Evolutionary conservation across 1,140 invertebrate genomes (phyloP), one percentile per base, ranked within the genome.

Genomic region (Diorhabda sublineata): DNA sequence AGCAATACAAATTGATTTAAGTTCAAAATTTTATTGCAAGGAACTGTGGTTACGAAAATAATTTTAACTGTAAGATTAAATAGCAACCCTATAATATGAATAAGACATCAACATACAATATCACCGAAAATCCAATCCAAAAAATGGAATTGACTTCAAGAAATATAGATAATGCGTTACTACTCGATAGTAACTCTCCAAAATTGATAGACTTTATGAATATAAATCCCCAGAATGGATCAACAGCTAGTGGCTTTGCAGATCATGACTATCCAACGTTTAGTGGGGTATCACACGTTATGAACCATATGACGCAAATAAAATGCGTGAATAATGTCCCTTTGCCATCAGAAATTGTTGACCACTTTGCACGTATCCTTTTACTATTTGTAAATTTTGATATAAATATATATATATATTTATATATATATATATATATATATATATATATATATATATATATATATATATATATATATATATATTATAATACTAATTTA

Each of bases 341-440:
- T 64, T 84, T 98, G 42, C 96, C 96, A 11, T 88, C 91, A 9
- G 95, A 97, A 85, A 90, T 98, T 69, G 88, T 96, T 81, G 94
- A 98, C 83, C 93, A 97, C 80, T 96, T 97, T 86, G 88, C 90
- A 74, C 92, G 93, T 95, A 93, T 91, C 90, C 88, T 92, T 90
- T 87, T 1, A 26, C 26, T 26, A 26, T 26, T 72, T 57, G 74
- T 63, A 64, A 57, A 73, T 61, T 58, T 52, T 70, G 3, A 8
- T 42, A 47, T 65, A 3, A 56, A 4, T 45, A 42, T 64, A 59
- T 7, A 41, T 42, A 9, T 60, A 60, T 44, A n/a, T 6, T 2
- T 7, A 61, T 26, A 8, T 9, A 9, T 8, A 8, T 61, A 7
- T 61, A 61, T 61, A 61, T 42, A 9, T 6, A 9, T 56, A 6